Base-by-base conservation (phyloP, 2,888 invertebrate species). In the Rotaria sp. region DNA sequence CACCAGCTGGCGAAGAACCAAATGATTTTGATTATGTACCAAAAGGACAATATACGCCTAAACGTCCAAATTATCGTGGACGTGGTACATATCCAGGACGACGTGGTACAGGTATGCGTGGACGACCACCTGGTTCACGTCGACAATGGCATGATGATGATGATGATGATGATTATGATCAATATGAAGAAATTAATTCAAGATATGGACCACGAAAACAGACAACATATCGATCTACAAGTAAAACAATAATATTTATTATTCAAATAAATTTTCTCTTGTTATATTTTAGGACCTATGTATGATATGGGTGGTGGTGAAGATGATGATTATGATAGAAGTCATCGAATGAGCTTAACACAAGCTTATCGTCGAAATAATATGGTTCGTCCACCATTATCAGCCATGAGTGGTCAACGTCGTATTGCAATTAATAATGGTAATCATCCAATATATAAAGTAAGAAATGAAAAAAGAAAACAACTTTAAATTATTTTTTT, bases 361-460 rank as follows among this genome's bases (percentile, higher is more conserved):
- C 80, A 80, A 80, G 67, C 67, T 21, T 80, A 80, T 41, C 45
- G 45, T 45, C 45, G 80, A 45, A n/a, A 26, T 80, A 80, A 26
- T 45, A 15, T 1, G 45, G n/a, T n/a, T 80, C 80, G 80, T 80
- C 80, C 26, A 45, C n/a, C 80, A 26, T n/a, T 45, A 26, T 45
- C 38, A 24, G 1, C 41, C 5, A 80, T 38, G 38, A 45, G 41
- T n/a, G n/a, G n/a, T 80, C 26, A 80, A 45, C 80, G 80, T 80
- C 80, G 80, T 80, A 80, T 80, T 45, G 80, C 45, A 45, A 80
- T 80, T 80, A 80, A 80, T 35, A 80, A 80, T 45, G 80, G 80
- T 11, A 41, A 45, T 45, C 80, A 80, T 45, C 45, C 45, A n/a
- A 80, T 80, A 15, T 80, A 80, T 35, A 80, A 80, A 80, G 67